These are phyloP conservation scores for Alectura lathami DNA, from an alignment of 2,113 vertebrate species.

Conservation along the genomic window DNA sequence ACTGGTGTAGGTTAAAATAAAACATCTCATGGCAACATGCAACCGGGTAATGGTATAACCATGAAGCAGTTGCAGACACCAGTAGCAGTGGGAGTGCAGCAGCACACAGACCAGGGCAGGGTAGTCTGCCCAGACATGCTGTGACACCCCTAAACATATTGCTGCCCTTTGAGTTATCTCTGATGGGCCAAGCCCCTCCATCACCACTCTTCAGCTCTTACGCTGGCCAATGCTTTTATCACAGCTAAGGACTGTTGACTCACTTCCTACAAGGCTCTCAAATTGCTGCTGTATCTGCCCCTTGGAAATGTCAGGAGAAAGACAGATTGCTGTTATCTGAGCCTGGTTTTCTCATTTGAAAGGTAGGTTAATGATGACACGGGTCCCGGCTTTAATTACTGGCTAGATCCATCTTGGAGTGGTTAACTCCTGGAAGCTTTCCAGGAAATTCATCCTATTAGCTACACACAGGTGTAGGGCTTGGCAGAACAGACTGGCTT, in stretches of 20 bases:
- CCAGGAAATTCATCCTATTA: not conserved
- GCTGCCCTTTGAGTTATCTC: not conserved
- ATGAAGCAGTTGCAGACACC: not conserved
- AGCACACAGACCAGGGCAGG: not conserved
- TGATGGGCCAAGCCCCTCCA: not conserved
- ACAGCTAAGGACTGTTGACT: not conserved
- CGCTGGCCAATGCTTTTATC: conserved; percentile 1
- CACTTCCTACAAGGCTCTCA: conserved; percentile 37
- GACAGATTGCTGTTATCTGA: conserved; percentile 43
- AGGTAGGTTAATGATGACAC: conserved; percentile 50
- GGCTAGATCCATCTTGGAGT: not conserved
- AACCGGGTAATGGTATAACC: not conserved
- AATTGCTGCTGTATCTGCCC: conserved; percentile 55
- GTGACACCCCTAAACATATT: not conserved
- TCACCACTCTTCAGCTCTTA: not conserved
- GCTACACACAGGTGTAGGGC: not conserved
- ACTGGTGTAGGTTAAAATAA: not conserved
- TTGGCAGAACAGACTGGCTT: not conserved
- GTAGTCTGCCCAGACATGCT: not conserved
- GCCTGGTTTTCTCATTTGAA: not conserved
- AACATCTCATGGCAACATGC: not conserved
- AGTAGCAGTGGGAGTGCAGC: not conserved
- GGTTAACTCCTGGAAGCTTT: conserved; percentile 32
- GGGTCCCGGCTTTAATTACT: conserved; percentile 26
- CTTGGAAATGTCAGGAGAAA: conserved; percentile 39